Base-by-base conservation (phyloP, 2,113 vertebrate genomes). In the Osmerus mordax region DNA sequence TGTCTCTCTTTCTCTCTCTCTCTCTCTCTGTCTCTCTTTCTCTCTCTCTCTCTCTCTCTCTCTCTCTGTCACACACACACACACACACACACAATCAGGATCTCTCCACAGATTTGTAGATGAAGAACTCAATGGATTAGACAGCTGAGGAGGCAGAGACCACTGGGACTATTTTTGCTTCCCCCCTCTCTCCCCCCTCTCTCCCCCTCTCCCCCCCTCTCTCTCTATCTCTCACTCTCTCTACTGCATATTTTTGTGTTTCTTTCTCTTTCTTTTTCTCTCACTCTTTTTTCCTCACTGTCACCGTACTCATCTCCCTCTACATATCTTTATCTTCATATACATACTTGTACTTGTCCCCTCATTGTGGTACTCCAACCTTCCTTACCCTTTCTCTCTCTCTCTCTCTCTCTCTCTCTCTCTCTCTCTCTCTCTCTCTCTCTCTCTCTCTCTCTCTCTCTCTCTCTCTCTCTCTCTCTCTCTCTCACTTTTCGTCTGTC, bases 41-140 rank as follows among this genome's bases (percentile, higher is more conserved):
- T 23, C 21, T 23, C 21, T 23, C 21, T 23, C 21, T 32, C 29
- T 32, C 12, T 54, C 53, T 18, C 54, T 56, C 54, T 56, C 64
- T 76, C 51, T 16, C 65, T 25, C 19, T 15, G 52, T 18, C 52
- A 28, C 66, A 54, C 66, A 55, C 19, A 23, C 65, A 52, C 60
- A 23, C 52, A 54, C 66, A 55, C 19, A 23, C 65, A 52, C 23
- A 23, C 8, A 13, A 7, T 6, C 19, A 62, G 7, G 83, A 85
- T 82, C 81, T 82, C 85, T 87, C 82, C 69, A 76, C 81, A 85
- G 84, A 87, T 87, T 81, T 85, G 79, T 73, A 83, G 73, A 84
- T 61, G 59, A 61, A 61, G 23, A 61, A 61, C 59, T 28, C 59
- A 86, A 83, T 86, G 86, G 84, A 76, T 87, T 81, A 82, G 80